These are phyloP conservation scores for Maniola jurtina DNA, from an alignment of 1,140 invertebrate species.

Conservation along the genomic window DNA sequence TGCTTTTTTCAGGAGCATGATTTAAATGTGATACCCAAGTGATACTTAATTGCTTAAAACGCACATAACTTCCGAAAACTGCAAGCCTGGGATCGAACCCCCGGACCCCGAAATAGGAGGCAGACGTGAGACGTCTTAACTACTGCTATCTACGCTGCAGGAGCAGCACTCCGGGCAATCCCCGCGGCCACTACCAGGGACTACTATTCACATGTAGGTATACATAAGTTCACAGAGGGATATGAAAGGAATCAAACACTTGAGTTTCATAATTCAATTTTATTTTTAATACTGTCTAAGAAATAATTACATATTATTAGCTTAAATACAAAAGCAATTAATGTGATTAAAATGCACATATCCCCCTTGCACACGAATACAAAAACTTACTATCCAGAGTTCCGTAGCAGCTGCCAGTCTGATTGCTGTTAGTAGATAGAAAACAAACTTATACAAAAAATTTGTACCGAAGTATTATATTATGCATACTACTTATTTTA, in stretches of 20 bases:
- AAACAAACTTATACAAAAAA: slow-evolving; percentile 1
- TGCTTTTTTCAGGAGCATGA: no score
- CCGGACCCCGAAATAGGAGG: no score
- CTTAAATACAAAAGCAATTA: slow-evolving; percentile 12
- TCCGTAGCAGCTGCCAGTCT: neutral
- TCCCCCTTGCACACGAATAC: neutral
- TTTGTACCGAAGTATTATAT: neutral
- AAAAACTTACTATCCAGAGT: neutral
- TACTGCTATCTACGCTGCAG: no score
- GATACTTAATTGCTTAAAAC: no score
- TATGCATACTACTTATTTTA: neutral
- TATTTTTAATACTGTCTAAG: slow-evolving; percentile 10
- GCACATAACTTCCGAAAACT: no score
- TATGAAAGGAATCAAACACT: neutral
- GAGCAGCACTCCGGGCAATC: no score
- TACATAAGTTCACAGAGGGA: no score
- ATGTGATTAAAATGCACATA: slow-evolving; percentile 2
- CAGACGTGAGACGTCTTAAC: no score
- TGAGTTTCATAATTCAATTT: neutral
- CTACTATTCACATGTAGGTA: no score
- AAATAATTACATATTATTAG: slow-evolving; percentile 6
- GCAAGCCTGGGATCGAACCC: no score
- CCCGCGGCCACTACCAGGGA: no score
- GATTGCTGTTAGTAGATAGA: neutral
- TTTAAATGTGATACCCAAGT: no score